Percentiles rank a stretch among this genome's conserved stretches.
Conservation (phyloP, 2,888 invertebrate genomes). For the Stenichneumon culpator region DNA sequence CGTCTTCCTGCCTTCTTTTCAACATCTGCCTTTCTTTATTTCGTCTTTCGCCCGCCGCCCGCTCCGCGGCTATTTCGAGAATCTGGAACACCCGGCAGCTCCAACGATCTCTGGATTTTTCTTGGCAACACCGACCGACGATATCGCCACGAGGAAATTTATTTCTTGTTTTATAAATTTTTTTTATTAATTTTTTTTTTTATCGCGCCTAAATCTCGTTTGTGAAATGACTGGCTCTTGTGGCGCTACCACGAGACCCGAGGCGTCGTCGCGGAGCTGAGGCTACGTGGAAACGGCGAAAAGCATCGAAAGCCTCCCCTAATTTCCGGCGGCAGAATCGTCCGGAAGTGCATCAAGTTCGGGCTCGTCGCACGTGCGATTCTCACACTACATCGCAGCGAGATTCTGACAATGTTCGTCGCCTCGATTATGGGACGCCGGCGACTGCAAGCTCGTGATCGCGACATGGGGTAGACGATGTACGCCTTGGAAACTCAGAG, state of each 20-base stretch:
- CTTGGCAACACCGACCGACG: background rate
- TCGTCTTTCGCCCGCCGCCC: background rate
- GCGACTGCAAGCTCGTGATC: conserved; percentile 56
- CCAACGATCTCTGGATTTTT: conserved; percentile 20
- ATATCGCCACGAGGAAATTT: background rate
- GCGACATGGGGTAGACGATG: conserved; percentile 60
- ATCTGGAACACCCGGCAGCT: conserved; percentile 50
- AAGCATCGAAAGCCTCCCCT: background rate
- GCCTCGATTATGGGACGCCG: conserved; percentile 45
- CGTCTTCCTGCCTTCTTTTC: conserved; percentile 27
- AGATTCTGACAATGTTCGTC: conserved; percentile 7
- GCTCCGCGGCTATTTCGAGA: conserved; percentile 58
- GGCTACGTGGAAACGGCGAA: background rate
- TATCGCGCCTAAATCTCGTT: conserved; percentile 22
- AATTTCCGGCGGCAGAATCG: conserved; percentile 46
- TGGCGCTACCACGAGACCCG: background rate
- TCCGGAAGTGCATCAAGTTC: conserved; percentile 53
- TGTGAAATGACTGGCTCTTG: conserved; percentile 1
- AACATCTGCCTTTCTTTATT: background rate
- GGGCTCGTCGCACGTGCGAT: background rate
- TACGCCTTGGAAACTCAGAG: conserved; percentile 32
- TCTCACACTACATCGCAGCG: background rate
- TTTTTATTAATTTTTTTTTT: conserved; percentile 34
- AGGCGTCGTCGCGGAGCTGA: conserved; percentile 10
- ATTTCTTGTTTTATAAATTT: background rate